Conservation (phyloP, 1,140 invertebrate genomes). For the Drosophila subobscura region DNA sequence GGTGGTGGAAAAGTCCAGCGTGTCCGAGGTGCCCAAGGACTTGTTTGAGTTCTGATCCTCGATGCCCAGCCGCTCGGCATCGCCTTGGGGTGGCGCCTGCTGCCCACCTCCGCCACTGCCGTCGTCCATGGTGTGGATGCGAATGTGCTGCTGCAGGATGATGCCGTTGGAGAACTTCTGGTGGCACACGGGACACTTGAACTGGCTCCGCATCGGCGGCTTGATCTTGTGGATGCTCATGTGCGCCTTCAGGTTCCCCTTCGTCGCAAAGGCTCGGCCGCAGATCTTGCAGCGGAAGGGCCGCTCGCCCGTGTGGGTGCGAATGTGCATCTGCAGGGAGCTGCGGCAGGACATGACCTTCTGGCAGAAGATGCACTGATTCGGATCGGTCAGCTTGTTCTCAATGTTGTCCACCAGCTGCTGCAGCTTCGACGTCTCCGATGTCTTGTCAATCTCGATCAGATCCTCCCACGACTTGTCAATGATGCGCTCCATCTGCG, state of each 20-base stretch:
- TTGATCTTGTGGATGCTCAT: conserved; percentile 99
- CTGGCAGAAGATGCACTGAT: conserved; percentile 99
- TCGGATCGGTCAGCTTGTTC: conserved; percentile 97
- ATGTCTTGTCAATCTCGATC: conserved; percentile 94
- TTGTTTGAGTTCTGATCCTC: conserved; percentile 81
- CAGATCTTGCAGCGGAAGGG: conserved; percentile 99
- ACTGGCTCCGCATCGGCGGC: conserved; percentile 94
- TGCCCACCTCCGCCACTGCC: conserved; percentile 83
- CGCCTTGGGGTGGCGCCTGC: conserved; percentile 9
- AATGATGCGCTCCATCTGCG: conserved; percentile 80
- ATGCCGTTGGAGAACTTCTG: conserved; percentile 98
- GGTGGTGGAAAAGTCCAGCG: conserved; percentile 77
- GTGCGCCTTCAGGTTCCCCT: conserved; percentile 99
- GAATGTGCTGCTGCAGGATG: conserved; percentile 98
- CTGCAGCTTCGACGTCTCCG: conserved; percentile 96
- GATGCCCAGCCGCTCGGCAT: conserved; percentile 49
- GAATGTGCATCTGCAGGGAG: conserved; percentile 99
- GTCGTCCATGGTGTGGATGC: conserved; percentile 93
- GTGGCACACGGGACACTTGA: conserved; percentile 99
- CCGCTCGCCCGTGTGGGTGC: conserved; percentile 93
- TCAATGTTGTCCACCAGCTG: conserved; percentile 98
- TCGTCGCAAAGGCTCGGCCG: conserved; percentile 97
- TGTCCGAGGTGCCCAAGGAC: conserved; percentile 76
- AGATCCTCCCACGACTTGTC: conserved; percentile 98
- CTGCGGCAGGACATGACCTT: conserved; percentile 98